Evolutionary conservation across 2,797 vertebrate genomes (phyloP).

Genomic region (Pipistrellus pipistrellus): DNA sequence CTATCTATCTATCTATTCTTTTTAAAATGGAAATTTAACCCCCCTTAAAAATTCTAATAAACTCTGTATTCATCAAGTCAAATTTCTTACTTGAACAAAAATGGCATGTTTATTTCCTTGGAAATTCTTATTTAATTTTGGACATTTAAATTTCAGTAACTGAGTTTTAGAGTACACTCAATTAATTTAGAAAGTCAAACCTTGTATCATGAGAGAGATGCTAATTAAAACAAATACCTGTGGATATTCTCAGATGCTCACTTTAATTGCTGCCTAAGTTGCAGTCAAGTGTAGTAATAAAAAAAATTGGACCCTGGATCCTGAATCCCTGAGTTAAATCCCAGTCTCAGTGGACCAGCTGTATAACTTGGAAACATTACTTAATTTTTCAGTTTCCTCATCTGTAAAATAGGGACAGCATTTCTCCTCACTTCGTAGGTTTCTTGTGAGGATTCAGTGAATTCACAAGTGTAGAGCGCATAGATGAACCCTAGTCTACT

Average conservation of each 20-base stretch:
- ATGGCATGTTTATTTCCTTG: background rate
- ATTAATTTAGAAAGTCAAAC: conserved; percentile 33
- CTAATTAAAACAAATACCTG: background rate
- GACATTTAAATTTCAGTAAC: background rate
- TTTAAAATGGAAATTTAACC: background rate
- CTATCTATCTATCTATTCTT: background rate
- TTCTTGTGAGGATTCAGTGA: conserved; percentile 29
- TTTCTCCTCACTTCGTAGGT: background rate
- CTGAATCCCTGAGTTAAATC: conserved; percentile 22
- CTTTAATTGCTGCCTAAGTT: background rate
- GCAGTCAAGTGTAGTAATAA: background rate
- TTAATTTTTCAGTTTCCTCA: background rate
- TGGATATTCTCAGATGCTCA: conserved; percentile 5
- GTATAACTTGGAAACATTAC: background rate
- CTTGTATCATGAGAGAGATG: background rate
- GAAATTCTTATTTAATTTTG: conserved; percentile 44
- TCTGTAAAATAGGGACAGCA: background rate
- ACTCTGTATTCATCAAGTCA: background rate
- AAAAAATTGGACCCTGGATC: background rate
- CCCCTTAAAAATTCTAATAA: background rate
- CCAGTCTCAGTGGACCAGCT: background rate
- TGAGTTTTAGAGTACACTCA: conserved; percentile 9
- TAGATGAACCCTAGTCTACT: background rate
- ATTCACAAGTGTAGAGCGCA: background rate
- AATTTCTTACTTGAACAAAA: conserved; percentile 39